Base-by-base conservation (phyloP, 2,113 vertebrate species). In the Xiphias gladius region DNA sequence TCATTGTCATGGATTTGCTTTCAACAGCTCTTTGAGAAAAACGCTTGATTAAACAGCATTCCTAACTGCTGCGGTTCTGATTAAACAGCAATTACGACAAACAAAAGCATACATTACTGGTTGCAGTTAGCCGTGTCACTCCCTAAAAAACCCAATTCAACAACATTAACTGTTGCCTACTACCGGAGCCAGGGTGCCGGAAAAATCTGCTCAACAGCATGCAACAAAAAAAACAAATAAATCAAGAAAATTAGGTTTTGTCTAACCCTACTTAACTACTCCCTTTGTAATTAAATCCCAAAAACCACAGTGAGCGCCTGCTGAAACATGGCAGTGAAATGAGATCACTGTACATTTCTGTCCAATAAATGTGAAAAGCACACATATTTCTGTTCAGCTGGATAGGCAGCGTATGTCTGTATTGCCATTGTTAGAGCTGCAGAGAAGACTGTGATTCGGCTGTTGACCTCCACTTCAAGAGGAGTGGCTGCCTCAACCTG, bases 71-170 rank as follows among this genome's bases (percentile, higher is more conserved):
- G 80, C 32, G 14, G 19, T 14, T 24, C 46, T 73, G 70, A 92
- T 91, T 89, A 83, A 88, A 80, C 48, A 54, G 73, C 2, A 50
- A 89, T 88, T 65, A 87, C 41, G 48, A 76, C 7, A 58, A 84
- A 90, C 66, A 86, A 62, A 88, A 79, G 69, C 59, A 66, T 20
- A 80, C 58, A 76, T 76, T 61, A 79, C 12, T 66, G 61, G n/a
- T 74, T 54, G 77, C 46, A 87, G 87, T 61, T 73, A 67, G 10
- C 75, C 14, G 16, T 67, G 76, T 77, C 7, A 68, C 61, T 63
- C 35, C 7, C 22, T 30, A 50, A 16, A 65, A 77, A 68, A 66
- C 12, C 20, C 17, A 41, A 55, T 77, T 64, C 13, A 5, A 61
- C 59, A 14, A 46, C 71, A 76, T 37, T 5, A 79, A 73, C 64